These are phyloP conservation scores for Suricata suricatta DNA, from an alignment of 2,113 vertebrate species.

Conservation along the genomic window DNA sequence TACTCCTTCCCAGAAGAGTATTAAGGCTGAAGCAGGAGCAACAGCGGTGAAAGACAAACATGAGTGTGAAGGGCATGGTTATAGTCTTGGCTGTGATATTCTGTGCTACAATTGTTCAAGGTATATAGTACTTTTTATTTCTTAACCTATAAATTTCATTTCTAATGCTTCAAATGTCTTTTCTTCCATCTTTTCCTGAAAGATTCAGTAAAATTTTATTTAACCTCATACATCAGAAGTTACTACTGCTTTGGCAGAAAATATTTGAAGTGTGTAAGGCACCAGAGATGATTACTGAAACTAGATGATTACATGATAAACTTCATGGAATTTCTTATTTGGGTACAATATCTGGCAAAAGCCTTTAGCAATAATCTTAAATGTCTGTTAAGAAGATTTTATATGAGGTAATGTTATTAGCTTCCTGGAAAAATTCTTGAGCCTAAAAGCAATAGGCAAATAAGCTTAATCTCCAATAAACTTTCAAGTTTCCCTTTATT, in stretches of 20 bases:
- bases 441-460: conserved; percentile 34
- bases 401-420: neutral
- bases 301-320: neutral
- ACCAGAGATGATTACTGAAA: neutral
- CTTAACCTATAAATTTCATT: neutral
- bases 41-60: neutral
- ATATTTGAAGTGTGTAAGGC: conserved; percentile 4
- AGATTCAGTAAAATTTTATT: neutral
- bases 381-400: neutral
- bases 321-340: neutral
- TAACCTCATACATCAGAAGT: conserved; percentile 20
- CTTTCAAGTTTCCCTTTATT: neutral
- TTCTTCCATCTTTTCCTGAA: conserved; percentile 38
- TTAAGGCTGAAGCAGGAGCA: neutral
- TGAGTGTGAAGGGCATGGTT: conserved; percentile 25
- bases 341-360: conserved; percentile 29
- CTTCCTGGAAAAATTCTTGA: conserved; percentile 27
- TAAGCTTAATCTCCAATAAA: conserved; percentile 25
- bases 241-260: conserved; percentile 29
- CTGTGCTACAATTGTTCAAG: conserved; percentile 34
- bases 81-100: conserved; percentile 26
- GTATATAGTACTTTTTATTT: conserved; percentile 54
- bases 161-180: conserved; percentile 28
- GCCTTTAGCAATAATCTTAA: conserved; percentile 13
- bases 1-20: neutral